phyloP scores from a whole-genome alignment of 2,888 invertebrate genomes.

The Troides oblongomaculatus region DNA sequence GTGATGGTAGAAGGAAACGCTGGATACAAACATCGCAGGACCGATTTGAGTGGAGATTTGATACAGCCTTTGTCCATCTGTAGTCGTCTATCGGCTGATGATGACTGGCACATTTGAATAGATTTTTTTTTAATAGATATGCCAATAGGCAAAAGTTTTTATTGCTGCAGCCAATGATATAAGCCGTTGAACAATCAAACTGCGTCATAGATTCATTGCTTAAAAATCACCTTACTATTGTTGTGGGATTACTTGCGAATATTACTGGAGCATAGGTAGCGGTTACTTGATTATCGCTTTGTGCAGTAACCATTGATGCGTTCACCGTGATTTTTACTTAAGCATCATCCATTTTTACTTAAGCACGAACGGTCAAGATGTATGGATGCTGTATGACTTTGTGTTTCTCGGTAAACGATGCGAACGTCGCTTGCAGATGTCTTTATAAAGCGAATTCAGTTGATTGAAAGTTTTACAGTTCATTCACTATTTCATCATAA shows the following conservation, averaged over 20 bases:
- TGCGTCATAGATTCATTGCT: slow-evolving; percentile 6
- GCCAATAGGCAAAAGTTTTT: slow-evolving; percentile 11
- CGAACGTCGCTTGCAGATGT: slow-evolving; percentile 55
- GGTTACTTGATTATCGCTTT: slow-evolving; percentile 35
- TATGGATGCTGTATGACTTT: slow-evolving; percentile 63
- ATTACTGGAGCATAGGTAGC: slow-evolving; percentile 43
- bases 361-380: slow-evolving; percentile 52
- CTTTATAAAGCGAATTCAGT: neutral
- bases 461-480: too few species aligned
- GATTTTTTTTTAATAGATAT: neutral
- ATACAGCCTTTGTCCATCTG: too few species aligned
- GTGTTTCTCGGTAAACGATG: slow-evolving; percentile 50
- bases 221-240: slow-evolving; percentile 64
- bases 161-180: slow-evolving; percentile 30
- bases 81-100: too few species aligned
- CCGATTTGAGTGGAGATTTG: too few species aligned
- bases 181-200: slow-evolving; percentile 55
- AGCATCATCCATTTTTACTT: slow-evolving; percentile 27
- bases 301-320: slow-evolving; percentile 39
- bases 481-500: too few species aligned
- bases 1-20: too few species aligned
- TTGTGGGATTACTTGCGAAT: slow-evolving; percentile 70
- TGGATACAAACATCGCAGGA: too few species aligned
- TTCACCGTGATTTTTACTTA: slow-evolving; percentile 31
- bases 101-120: too few species aligned